Base-by-base conservation (phyloP, 2,113 vertebrate species). In the Hypanus sabinus region DNA sequence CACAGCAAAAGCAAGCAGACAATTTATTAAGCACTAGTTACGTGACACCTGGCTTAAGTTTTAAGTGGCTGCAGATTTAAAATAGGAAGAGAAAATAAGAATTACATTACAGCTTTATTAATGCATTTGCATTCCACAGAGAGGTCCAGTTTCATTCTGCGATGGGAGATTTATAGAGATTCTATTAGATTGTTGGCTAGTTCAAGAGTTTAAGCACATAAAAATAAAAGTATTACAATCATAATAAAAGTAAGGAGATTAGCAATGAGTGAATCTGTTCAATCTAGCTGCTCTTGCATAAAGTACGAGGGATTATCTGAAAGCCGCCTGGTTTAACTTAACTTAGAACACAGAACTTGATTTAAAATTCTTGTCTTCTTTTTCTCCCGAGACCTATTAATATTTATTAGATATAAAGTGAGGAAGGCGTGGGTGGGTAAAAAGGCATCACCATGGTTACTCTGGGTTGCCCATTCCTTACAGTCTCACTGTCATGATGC, bases 401-500 rank as follows among this genome's bases (percentile, higher is more conserved):
- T 90, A 65, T 90, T 90, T 68, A 90, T 68, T 90, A n/a, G 6
- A 30, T 33, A 90, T 12, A n/a, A 62, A n/a, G 55, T 88, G 83
- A 2, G 8, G 27, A 88, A 20, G 8, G 60, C 16, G 85, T 90
- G 62, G 60, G 60, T 20, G 33, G 85, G 60, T 65, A 68, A 68
- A 55, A 90, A 24, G 71, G 60, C 60, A 90, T 65, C 85, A 65
- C 85, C 57, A 90, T 90, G 85, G 85, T 90, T 90, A 90, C 85
- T 0, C 30, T 0, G 16, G 18, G 60, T 33, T 65, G 60, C 60
- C 62, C 30, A 1, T 68, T 90, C 85, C 85, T 90, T 18, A 68
- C 85, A 65, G 12, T 62, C 85, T 33, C 14, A 65, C 30, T 16
- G n/a, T 60, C 85, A 90, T 20, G 30, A 90, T 5, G n/a, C 30